phyloP scores from a whole-genome alignment of 2,113 vertebrate genomes.

The Corvus hawaiiensis region DNA sequence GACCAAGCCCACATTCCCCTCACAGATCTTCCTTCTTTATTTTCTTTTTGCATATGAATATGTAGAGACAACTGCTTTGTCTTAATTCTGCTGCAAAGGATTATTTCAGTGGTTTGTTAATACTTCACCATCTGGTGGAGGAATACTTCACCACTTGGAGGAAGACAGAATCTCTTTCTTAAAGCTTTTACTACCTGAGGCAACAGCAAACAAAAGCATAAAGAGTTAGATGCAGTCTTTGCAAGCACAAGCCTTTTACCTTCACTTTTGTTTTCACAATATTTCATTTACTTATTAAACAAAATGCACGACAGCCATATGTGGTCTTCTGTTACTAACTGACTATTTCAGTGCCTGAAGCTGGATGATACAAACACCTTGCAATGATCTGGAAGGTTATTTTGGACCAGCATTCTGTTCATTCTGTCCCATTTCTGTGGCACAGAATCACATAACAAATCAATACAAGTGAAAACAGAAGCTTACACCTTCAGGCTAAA shows the following conservation, averaged over 20 bases:
- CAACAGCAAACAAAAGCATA: neutral
- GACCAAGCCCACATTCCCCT: neutral
- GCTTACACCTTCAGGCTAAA: neutral
- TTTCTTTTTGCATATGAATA: neutral
- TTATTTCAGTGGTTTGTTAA: neutral
- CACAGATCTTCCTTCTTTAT: neutral
- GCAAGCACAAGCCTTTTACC: neutral
- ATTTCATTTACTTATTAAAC: neutral
- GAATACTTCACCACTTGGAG: neutral
- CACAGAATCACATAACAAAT: neutral
- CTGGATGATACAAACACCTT: neutral
- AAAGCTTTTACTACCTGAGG: neutral
- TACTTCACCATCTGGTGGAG: neutral
- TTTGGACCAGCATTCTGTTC: neutral
- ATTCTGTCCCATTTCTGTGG: neutral
- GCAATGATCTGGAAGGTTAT: neutral
- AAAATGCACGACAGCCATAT: neutral
- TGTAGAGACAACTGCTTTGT: neutral
- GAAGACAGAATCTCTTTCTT: neutral
- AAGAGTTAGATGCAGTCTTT: neutral
- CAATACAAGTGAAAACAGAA: neutral
- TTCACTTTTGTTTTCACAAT: neutral
- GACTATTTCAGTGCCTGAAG: neutral
- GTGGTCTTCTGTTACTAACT: neutral
- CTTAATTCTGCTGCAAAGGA: neutral